Base-by-base conservation (phyloP, 2,113 vertebrate genomes). In the Pyrgilauda ruficollis region DNA sequence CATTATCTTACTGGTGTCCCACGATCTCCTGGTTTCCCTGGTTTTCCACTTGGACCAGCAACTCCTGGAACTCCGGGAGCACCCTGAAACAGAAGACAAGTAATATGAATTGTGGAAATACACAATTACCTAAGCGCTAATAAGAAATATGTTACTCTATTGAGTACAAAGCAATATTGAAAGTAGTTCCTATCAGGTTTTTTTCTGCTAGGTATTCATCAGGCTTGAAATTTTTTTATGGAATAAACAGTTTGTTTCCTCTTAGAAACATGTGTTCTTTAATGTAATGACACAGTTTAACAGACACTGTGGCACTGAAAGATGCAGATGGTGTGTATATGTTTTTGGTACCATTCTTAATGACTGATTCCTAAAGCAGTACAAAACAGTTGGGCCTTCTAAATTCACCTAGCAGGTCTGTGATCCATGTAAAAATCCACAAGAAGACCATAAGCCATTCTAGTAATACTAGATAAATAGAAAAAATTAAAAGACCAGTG, bases 21-120 rank as follows among this genome's bases (percentile, higher is more conserved):
- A 3, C 97, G 97, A 85, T 99, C 98, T 96, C 99, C 99, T 13
- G 98, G 92, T 61, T 99, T 99, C 84, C 99, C 99, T 68, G 99
- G 98, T 93, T 98, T 98, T 94, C 99, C 99, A 89, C 98, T 96
- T 14, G 97, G 96, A 63, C 99, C 99, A 62, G 98, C 93, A 79
- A 97, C 96, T 97, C 99, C 99, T 15, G 99, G 99, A 96, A 98
- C 97, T 95, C 99, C 99, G 10, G 99, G 98, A 67, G 98, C 94
- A 94, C 99, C 99, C 99, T 99, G 94, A 2, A 84, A 86, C 15
- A 92, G 49, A 96, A 92, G 20, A 78, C 5, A 91, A n/a, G 63
- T 46, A 93, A 96, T 96, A 35, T 63, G 15, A 92, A 62, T 62
- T 61, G 15, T 72, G 64, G 50, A 81, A 85, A 94, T 64, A 59